phyloP scores from a whole-genome alignment of 1,140 invertebrate species.

The Pseudomyrmex concolor region DNA sequence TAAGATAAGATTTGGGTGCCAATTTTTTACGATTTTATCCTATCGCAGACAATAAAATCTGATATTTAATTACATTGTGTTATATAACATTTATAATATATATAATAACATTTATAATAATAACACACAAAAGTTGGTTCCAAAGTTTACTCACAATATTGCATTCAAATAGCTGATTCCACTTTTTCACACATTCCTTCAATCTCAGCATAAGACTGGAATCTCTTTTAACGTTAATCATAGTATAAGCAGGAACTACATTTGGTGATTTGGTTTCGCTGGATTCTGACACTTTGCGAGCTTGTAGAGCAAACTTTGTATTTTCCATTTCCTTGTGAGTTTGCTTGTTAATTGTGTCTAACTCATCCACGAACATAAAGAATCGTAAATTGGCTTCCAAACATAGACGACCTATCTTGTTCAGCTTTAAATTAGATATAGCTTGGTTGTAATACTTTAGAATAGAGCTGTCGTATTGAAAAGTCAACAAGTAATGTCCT shows the following conservation, averaged over 20 bases:
- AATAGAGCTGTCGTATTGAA: conserved; percentile 55
- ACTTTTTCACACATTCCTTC: conserved; percentile 69
- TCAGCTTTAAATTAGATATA: conserved; percentile 60
- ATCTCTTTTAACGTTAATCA: conserved; percentile 77
- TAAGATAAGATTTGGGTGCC: conserved; percentile 70
- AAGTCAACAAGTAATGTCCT: conserved; percentile 72
- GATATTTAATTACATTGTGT: neutral
- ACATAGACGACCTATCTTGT: conserved; percentile 52
- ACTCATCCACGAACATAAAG: conserved; percentile 71
- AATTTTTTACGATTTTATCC: conserved; percentile 62
- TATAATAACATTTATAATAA: neutral
- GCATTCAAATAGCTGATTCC: conserved; percentile 72
- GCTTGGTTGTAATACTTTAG: conserved; percentile 70
- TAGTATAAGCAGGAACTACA: conserved; percentile 77
- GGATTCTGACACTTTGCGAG: conserved; percentile 62
- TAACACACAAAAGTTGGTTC: neutral
- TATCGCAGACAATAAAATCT: conserved; percentile 51
- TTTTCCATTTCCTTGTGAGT: conserved; percentile 75
- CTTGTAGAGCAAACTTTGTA: conserved; percentile 66
- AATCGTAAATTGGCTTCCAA: conserved; percentile 77
- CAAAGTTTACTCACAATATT: conserved; percentile 70
- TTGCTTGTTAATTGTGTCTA: conserved; percentile 67
- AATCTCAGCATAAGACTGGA: conserved; percentile 67
- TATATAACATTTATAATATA: neutral
- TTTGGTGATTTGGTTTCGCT: conserved; percentile 63